phyloP scores from a whole-genome alignment of 2,888 invertebrate genomes.

The Drosophila mimetica region DNA sequence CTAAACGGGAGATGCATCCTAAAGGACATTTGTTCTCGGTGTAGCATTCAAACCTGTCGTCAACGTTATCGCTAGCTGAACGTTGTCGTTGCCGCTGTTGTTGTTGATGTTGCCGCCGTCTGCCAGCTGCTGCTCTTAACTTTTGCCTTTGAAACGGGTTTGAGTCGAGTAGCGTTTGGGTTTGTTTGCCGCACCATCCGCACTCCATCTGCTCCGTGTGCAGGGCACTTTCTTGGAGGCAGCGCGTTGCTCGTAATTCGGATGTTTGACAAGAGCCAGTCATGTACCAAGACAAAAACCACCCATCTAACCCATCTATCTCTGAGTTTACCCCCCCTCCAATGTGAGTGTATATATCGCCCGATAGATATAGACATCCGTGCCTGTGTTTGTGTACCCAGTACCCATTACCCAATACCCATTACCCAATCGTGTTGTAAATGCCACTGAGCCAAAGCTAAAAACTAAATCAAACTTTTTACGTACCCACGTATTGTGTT shows the following conservation, averaged over 20 bases:
- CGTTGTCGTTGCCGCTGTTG: constrained; percentile 35
- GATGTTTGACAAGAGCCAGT: constrained; percentile 63
- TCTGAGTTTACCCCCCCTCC: background rate
- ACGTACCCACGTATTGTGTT: constrained; percentile 37
- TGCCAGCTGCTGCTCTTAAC: constrained; percentile 54
- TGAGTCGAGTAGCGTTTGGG: constrained; percentile 65
- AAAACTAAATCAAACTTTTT: constrained; percentile 57
- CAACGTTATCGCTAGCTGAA: constrained; percentile 49
- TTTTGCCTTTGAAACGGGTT: constrained; percentile 70
- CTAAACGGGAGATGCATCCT: too few relatives aligned
- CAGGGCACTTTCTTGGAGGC: constrained; percentile 26
- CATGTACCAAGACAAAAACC: constrained; percentile 51
- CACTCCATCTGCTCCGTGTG: constrained; percentile 19
- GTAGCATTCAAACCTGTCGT: constrained; percentile 46
- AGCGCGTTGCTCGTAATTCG: constrained; percentile 54
- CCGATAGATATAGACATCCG: constrained; percentile 25
- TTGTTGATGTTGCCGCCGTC: constrained; percentile 44
- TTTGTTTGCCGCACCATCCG: constrained; percentile 48
- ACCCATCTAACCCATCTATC: constrained; percentile 23
- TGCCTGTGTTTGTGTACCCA: constrained; percentile 43
- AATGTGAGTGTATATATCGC: constrained; percentile 19
- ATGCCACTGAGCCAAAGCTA: constrained; percentile 37
- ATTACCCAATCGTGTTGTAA: constrained; percentile 36
- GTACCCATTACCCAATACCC: too few relatives aligned
- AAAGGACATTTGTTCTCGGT: background rate